Evolutionary conservation across 2,888 invertebrate genomes (phyloP).

Genomic region (Drosophila mimica): DNA sequence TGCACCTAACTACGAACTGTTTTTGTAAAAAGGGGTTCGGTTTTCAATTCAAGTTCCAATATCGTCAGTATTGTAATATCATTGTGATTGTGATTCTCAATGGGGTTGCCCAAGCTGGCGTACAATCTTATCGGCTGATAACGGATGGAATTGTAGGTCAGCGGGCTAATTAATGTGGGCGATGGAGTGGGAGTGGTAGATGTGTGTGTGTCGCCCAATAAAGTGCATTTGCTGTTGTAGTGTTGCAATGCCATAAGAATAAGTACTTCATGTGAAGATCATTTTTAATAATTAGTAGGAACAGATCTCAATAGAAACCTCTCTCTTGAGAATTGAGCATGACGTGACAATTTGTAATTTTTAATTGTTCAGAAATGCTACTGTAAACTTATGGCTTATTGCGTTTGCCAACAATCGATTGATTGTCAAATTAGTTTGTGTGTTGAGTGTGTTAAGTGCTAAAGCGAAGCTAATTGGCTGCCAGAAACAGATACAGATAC

Average conservation of each 20-base stretch:
- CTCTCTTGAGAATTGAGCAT: conserved; percentile 5
- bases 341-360: conserved; percentile 18
- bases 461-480: conserved; percentile 21
- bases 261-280: conserved; percentile 16
- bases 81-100: neutral
- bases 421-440: conserved; percentile 21
- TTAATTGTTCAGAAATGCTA: conserved; percentile 35
- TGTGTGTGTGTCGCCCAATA: conserved; percentile 3
- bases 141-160: conserved; percentile 54
- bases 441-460: conserved; percentile 29
- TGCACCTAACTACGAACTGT: conserved; percentile 26
- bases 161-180: conserved; percentile 41
- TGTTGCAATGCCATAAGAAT: conserved; percentile 29
- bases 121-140: conserved; percentile 56
- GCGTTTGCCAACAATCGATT: conserved; percentile 13
- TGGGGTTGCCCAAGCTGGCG: conserved; percentile 24
- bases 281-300: conserved; percentile 10
- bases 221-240: conserved; percentile 11
- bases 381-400: conserved; percentile 11
- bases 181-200: neutral
- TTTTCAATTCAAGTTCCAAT: conserved; percentile 13
- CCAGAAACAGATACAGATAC: neutral
- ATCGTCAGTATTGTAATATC: conserved; percentile 1
- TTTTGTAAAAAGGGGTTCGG: neutral
- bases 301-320: neutral